Base-by-base conservation (phyloP, 2,113 vertebrate species). In the Haemorhous mexicanus region DNA sequence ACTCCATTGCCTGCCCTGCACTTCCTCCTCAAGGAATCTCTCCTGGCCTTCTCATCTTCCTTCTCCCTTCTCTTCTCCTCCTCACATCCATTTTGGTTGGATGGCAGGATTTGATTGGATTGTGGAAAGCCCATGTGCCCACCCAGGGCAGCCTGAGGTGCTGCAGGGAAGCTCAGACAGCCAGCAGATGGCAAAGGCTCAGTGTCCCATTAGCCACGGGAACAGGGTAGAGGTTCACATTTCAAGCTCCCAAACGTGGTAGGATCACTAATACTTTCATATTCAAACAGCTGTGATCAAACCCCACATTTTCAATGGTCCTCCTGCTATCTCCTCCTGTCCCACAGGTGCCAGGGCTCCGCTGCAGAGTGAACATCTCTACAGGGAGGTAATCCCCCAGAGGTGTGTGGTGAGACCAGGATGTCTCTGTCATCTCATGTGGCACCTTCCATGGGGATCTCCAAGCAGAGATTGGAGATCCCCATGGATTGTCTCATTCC, bases 141-240 rank as follows among this genome's bases (percentile, higher is more conserved):
- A 17, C 0, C 7, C 32, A 43, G 37, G 46, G 41, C 26, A 87
- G 30, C 15, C 24, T 35, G 32, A 7, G 3, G 39, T 6, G 32
- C 55, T 69, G 66, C 55, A 44, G 53, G 17, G 44, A 2, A 7
- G 26, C 66, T 68, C 3, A 0, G 5, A 3, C 8, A 15, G 22
- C 33, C 76, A 44, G 74, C 1, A 2, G 13, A 16, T 0, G 2
- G 24, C 46, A 61, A 47, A 47, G 30, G 10, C 33, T 56, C 5
- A 0, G 37, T 26, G 61, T 6, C 6, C 1, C 23, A 4, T 32
- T 6, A 22, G 50, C 33, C 37, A 15, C 9, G 2, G 33, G 9
- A n/a, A 39, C 14, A 27, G 12, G 6, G 30, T 9, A 58, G 18
- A 52, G 21, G 13, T 58, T 69, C 16, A 10, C 22, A 19, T 16